These are phyloP conservation scores for Salvelinus fontinalis DNA, from an alignment of 2,113 vertebrate species.

Conservation along the genomic window DNA sequence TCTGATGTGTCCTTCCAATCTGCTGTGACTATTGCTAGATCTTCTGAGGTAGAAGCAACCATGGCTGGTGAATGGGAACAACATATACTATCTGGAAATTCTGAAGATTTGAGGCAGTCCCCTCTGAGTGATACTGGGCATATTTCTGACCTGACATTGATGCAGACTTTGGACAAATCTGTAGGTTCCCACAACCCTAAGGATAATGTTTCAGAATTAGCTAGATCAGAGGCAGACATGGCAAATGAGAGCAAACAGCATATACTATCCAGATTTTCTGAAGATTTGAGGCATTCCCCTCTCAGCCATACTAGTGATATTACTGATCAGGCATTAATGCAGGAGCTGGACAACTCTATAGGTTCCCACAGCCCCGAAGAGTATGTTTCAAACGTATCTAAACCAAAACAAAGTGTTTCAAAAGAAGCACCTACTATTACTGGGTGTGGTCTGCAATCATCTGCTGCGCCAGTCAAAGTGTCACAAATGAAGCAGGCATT, in stretches of 20 bases:
- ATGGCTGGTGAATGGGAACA: neutral
- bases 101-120: slow-evolving; percentile 11
- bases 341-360: slow-evolving; percentile 9
- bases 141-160: slow-evolving; percentile 20
- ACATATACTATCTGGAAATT: neutral
- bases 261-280: neutral
- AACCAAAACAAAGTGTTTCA: slow-evolving; percentile 27
- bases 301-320: slow-evolving; percentile 25
- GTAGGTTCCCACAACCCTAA: neutral
- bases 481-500: slow-evolving; percentile 77
- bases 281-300: slow-evolving; percentile 14
- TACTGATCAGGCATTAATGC: slow-evolving; percentile 19
- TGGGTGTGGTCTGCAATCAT: slow-evolving; percentile 74
- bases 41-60: neutral
- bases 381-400: slow-evolving; percentile 14
- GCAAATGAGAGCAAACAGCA: slow-evolving; percentile 23
- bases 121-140: slow-evolving; percentile 26
- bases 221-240: neutral
- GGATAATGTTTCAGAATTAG: too few species aligned
- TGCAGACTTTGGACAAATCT: slow-evolving; percentile 12
- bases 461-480: slow-evolving; percentile 69
- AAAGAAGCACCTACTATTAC: slow-evolving; percentile 53
- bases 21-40: slow-evolving; percentile 7
- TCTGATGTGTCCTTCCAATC: slow-evolving; percentile 70
- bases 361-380: slow-evolving; percentile 18